phyloP scores from a whole-genome alignment of 2,113 vertebrate genomes.

The Vicugna pacos region DNA sequence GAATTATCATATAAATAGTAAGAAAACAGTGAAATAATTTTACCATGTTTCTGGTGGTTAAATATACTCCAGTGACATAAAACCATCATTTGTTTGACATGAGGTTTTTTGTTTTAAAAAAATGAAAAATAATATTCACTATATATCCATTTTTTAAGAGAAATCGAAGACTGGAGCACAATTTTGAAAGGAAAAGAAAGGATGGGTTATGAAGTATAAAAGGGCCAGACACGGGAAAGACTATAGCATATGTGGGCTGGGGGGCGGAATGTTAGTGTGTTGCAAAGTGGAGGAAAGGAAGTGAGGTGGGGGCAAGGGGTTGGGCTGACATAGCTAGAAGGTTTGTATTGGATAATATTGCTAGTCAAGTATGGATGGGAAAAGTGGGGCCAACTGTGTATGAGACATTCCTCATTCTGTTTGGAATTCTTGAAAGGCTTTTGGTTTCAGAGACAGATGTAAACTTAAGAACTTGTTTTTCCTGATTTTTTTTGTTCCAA shows the following conservation, averaged over 20 bases:
- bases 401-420: background rate
- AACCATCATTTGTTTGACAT: background rate
- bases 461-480: background rate
- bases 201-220: background rate
- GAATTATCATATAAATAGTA: background rate
- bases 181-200: background rate
- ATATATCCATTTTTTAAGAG: background rate
- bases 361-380: background rate
- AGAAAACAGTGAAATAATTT: background rate
- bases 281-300: background rate
- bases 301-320: accelerated
- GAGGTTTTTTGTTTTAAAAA: background rate
- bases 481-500: background rate
- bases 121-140: background rate
- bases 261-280: background rate
- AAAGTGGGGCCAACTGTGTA: background rate
- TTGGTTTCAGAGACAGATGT: background rate
- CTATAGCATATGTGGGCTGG: background rate
- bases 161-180: background rate
- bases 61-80: background rate
- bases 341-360: background rate
- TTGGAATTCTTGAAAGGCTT: background rate
- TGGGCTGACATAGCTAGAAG: background rate
- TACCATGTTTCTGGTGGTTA: background rate
- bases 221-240: background rate